Percentiles rank a stretch among this genome's conserved stretches.
phyloP scores from a whole-genome alignment of 1,140 invertebrate species.

The Riptortus pedestris region DNA sequence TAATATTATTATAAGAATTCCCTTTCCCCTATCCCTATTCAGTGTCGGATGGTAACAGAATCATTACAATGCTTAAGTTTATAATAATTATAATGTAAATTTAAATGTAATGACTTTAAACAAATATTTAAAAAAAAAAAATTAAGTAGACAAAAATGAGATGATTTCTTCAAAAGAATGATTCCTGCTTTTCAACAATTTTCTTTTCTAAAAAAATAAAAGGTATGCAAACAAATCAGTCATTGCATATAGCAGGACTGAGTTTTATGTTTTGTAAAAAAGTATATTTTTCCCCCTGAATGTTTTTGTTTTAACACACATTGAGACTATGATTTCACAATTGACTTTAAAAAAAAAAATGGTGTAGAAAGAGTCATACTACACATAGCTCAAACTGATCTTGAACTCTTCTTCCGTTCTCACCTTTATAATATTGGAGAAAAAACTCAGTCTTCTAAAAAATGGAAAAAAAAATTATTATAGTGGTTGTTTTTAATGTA shows the following conservation, averaged over 20 bases:
- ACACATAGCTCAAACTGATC: constrained; percentile 10
- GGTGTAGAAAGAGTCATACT: too few species aligned
- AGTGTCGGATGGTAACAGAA: constrained; percentile 13
- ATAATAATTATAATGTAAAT: constrained; percentile 6
- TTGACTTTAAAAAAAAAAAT: too few species aligned
- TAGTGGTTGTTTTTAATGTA: too few species aligned
- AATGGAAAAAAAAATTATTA: too few species aligned
- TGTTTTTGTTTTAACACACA: too few species aligned
- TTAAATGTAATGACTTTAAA: constrained; percentile 8
- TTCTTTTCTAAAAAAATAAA: not conserved
- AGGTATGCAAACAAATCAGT: constrained; percentile 8
- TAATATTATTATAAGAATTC: constrained; percentile 9
- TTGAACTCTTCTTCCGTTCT: constrained; percentile 3
- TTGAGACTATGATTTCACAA: too few species aligned
- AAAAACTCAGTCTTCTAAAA: constrained; percentile 11
- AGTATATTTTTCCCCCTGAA: too few species aligned
- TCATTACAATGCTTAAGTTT: constrained; percentile 15
- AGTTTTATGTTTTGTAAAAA: constrained; percentile 12
- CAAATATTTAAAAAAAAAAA: constrained; percentile 2
- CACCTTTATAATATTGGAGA: not conserved
- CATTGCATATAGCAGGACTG: not conserved
- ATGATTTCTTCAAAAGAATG: constrained; percentile 10
- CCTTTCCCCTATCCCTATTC: too few species aligned
- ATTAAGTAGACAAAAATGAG: not conserved
- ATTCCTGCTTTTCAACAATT: not conserved